Evolutionary conservation across 2,797 vertebrate species (phyloP).

Genomic region (Cossypha dichroa): DNA sequence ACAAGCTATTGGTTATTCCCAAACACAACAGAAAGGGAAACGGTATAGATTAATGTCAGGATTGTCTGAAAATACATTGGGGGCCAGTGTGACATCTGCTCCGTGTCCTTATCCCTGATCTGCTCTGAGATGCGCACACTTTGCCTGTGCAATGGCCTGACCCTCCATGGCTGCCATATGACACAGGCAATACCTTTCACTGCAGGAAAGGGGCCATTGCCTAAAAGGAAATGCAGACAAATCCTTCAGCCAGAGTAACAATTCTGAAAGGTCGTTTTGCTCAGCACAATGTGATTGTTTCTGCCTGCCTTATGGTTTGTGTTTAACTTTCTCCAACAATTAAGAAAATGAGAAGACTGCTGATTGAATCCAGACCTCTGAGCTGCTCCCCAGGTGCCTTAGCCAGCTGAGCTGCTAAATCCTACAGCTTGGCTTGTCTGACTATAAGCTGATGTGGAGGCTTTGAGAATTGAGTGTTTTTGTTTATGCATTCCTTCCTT

Average conservation of each 20-base stretch:
- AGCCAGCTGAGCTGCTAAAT: conserved; percentile 67
- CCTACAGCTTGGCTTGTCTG: conserved; percentile 58
- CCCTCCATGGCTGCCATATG: background rate
- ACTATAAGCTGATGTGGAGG: conserved; percentile 54
- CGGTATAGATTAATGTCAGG: rapidly evolving
- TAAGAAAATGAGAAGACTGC: conserved; percentile 52
- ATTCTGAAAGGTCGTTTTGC: conserved; percentile 6
- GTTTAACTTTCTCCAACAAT: conserved; percentile 64
- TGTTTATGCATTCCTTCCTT: conserved; percentile 59
- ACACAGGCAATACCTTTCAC: background rate
- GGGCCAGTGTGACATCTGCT: background rate
- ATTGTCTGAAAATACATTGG: background rate
- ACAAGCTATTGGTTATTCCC: background rate
- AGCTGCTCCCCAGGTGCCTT: conserved; percentile 54
- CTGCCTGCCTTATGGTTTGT: conserved; percentile 48
- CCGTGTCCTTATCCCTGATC: background rate
- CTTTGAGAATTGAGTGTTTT: conserved; percentile 61
- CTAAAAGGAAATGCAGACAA: conserved; percentile 47
- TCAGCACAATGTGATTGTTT: background rate
- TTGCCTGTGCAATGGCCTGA: background rate
- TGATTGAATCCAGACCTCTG: conserved; percentile 55
- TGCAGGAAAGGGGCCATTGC: background rate
- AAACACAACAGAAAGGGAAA: background rate
- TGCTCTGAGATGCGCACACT: background rate
- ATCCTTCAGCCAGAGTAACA: background rate